Percentiles rank a stretch among this genome's conserved stretches.
These are phyloP conservation scores for Macrotus californicus DNA, from an alignment of 2,113 vertebrate genomes.

Conservation along the genomic window DNA sequence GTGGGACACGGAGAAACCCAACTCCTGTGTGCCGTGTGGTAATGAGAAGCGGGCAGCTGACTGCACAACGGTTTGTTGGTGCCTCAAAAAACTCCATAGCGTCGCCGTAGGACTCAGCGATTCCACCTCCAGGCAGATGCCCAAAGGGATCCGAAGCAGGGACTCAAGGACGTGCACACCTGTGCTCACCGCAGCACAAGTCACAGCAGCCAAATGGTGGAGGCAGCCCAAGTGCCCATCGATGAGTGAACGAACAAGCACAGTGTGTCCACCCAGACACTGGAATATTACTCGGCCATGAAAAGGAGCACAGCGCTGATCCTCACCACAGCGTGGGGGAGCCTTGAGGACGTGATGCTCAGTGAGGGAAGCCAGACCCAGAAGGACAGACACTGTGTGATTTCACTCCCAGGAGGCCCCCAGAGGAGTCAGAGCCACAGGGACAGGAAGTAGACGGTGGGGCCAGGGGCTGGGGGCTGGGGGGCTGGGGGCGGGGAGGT, in stretches of 20 bases:
- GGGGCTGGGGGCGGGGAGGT: too few species aligned
- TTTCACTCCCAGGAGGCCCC: neutral
- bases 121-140: too few species aligned
- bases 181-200: neutral
- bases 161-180: neutral
- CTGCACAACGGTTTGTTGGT: neutral
- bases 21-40: neutral
- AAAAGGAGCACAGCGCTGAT: neutral
- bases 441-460: neutral
- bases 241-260: neutral
- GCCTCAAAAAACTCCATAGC: neutral
- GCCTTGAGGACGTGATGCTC: neutral
- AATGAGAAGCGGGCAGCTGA: too few species aligned
- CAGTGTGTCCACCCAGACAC: rapidly evolving
- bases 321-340: rapidly evolving
- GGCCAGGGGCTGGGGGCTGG: neutral
- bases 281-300: too few species aligned
- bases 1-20: neutral
- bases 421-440: neutral
- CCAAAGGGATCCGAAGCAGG: too few species aligned
- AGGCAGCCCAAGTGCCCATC: neutral
- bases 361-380: neutral
- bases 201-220: neutral
- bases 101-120: neutral
- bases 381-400: neutral